Base-by-base conservation (phyloP, 2,113 vertebrate genomes). In the Fulica atra region DNA sequence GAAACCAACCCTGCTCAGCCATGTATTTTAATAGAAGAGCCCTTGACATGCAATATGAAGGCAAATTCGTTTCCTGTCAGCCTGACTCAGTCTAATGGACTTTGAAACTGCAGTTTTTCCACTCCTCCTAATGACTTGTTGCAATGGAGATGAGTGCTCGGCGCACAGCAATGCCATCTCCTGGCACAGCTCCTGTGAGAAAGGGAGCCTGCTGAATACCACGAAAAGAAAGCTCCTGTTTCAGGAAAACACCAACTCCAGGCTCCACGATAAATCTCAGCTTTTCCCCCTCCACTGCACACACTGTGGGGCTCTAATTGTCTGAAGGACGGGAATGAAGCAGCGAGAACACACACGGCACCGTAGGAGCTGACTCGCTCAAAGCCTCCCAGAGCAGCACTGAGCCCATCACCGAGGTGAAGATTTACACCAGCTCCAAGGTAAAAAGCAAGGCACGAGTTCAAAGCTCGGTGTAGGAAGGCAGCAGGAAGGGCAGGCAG, bases 141-240 rank as follows among this genome's bases (percentile, higher is more conserved):
- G 92, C 95, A 97, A 80, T 68, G 86, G 94, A 93, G 85, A 95
- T 96, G 81, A 82, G 95, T 29, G 85, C 91, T 86, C 88, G 36
- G 69, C 2, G 33, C 86, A 65, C 91, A 97, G 87, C 93, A 97
- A 93, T 87, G 95, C 97, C 95, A 96, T 94, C 98, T 97, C 79
- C 97, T 98, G 98, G 97, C 97, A 96, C 86, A 79, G 94, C 68
- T 97, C 96, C 97, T 94, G 88, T 96, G 96, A 97, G 96, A 96
- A 97, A 97, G 70, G 65, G 91, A 95, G 36, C 71, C 84, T 31
- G 70, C 89, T 90, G 94, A 95, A 96, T 85, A 29, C 88, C 70
- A 14, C 65, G 31, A 53, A 63, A 95, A 93, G 81, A 93, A 83
- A 93, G 71, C 82, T 93, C 81, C 85, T 86, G 68, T 85, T 96